Evolutionary conservation across 2,113 vertebrate genomes (phyloP), one percentile per base, ranked within the genome.

Genomic region (Ochotona princeps): DNA sequence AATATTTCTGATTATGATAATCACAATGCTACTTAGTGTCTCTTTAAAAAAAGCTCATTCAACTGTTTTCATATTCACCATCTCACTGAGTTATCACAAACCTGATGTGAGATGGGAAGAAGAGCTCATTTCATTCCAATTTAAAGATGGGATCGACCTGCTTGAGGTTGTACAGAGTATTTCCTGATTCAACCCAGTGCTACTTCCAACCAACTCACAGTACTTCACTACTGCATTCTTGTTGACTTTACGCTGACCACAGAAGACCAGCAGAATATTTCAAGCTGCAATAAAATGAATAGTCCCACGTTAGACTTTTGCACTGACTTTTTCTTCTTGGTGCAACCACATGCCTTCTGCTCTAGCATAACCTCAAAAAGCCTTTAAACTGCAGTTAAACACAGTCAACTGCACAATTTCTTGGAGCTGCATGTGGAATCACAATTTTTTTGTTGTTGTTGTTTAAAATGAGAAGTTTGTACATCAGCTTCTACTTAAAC

Each of bases 311-410:
- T 25, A 25, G n/a, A 63, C 1, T 83, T 93, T 6, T 14, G 6
- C 49, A 75, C 0, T 7, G 7, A 70, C 21, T 15, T 67, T 44
- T 5, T 47, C 25, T 66, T 28, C 78, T 11, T 28, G 23, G 83
- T 25, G 72, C 14, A 87, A 61, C 67, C 35, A 28, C 5, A 18
- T 4, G 30, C 5, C 14, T 32, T 78, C n/a, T n/a, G 67, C 57
- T 88, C 21, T 21, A 44, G 57, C 20, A 28, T 7, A 75, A 57
- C 35, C 17, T 2, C 0, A 0, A 8, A 0, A 3, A 10, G 26
- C 30, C 61, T 72, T 38, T 57, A 35, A 35, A 47, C 0, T n/a
- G 35, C 15, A 85, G 60, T 47, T 32, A 11, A 32, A 5, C 10
- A 1, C 28, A 14, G 18, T 23, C 13, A 21, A 57, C 20, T 7